A percentile compares a stretch with the other conserved stretches of the same genome.
These are phyloP conservation scores for Telenomus remus DNA, from an alignment of 1,140 invertebrate species.

Conservation along the genomic window DNA sequence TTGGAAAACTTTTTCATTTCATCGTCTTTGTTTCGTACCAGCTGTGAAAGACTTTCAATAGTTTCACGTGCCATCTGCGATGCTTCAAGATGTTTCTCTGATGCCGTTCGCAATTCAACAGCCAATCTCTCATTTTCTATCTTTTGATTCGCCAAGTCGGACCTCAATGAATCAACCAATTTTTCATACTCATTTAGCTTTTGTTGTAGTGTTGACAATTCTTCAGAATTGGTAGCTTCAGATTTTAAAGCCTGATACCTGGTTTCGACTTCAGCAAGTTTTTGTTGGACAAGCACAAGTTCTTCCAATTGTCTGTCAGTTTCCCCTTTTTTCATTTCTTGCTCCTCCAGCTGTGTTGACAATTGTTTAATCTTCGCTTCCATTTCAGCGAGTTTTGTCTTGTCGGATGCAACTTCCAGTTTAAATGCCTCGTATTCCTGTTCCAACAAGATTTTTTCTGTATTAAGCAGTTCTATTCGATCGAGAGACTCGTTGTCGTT, in stretches of 20 bases:
- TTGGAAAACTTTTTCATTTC: conserved; percentile 58
- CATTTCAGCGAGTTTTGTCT: conserved; percentile 18
- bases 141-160: conserved; percentile 2
- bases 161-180: conserved; percentile 10
- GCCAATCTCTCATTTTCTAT: conserved; percentile 47
- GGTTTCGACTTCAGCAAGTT: conserved; percentile 25
- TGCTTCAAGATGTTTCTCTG: conserved; percentile 62
- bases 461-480: conserved; percentile 71
- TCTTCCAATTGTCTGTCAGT: conserved; percentile 22
- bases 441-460: conserved; percentile 69
- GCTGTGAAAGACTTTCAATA: conserved; percentile 66
- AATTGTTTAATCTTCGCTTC: conserved; percentile 6
- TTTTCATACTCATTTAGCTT: conserved; percentile 28
- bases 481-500: conserved; percentile 64
- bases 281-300: conserved; percentile 16
- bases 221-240: conserved; percentile 12
- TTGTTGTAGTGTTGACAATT: conserved; percentile 14
- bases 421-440: conserved; percentile 70
- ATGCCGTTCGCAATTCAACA: conserved; percentile 44
- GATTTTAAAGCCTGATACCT: conserved; percentile 10
- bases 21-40: conserved; percentile 67
- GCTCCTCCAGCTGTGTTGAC: conserved; percentile 20
- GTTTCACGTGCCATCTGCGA: conserved; percentile 68
- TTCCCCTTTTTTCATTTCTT: background rate
- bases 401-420: conserved; percentile 13